Evolutionary conservation across 1,140 invertebrate species (phyloP).

Genomic region (Drosophila ironensis): DNA sequence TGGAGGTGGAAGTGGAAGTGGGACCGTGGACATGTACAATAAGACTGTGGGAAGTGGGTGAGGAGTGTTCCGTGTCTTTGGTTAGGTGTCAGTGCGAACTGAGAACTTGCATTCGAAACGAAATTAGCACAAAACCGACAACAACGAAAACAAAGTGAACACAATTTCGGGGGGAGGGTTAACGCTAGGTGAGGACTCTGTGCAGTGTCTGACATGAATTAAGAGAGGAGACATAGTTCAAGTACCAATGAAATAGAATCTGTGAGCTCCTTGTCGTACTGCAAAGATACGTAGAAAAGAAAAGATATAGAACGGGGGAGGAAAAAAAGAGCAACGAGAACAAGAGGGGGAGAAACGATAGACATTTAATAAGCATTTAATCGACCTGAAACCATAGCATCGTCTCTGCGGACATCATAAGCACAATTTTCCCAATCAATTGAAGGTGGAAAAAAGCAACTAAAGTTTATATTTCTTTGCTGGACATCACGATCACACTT

Average conservation of each 20-base stretch:
- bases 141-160: slow-evolving; percentile 21
- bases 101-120: slow-evolving; percentile 14
- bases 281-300: slow-evolving; percentile 74
- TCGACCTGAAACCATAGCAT: not conserved
- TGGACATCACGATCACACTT: not conserved
- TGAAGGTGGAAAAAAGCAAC: slow-evolving; percentile 7
- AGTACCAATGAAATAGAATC: slow-evolving; percentile 82
- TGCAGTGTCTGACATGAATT: slow-evolving; percentile 21
- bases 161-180: slow-evolving; percentile 12
- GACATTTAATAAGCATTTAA: slow-evolving; percentile 39
- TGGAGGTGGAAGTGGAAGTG: slow-evolving; percentile 1
- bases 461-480: not conserved
- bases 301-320: slow-evolving; percentile 49
- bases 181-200: not conserved
- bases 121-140: slow-evolving; percentile 34
- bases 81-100: slow-evolving; percentile 3
- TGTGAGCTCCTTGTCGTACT: slow-evolving; percentile 82
- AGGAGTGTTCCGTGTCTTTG: not conserved
- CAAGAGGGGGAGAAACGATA: slow-evolving; percentile 35
- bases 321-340: slow-evolving; percentile 35
- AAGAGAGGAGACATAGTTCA: slow-evolving; percentile 37
- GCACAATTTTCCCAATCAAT: slow-evolving; percentile 6
- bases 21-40: slow-evolving; percentile 1
- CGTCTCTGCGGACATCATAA: not conserved
- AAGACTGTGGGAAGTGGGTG: slow-evolving; percentile 24